phyloP scores from a whole-genome alignment of 2,797 vertebrate genomes.

The Meriones psammophilus region DNA sequence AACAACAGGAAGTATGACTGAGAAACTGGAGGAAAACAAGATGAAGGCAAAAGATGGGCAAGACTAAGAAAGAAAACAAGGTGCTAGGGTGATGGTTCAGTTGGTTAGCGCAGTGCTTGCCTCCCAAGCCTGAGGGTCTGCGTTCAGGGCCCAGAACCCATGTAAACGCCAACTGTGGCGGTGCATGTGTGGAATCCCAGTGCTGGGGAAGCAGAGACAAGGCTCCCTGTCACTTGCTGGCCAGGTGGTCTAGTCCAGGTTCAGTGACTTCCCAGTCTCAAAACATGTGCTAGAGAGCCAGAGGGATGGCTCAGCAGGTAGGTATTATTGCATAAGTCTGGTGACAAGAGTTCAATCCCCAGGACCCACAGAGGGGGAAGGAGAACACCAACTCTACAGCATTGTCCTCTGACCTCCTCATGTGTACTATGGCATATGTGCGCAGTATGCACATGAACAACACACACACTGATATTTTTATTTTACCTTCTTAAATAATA shows the following conservation, averaged over 20 bases:
- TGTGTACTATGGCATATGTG: neutral
- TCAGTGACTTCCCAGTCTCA: neutral
- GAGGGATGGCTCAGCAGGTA: neutral
- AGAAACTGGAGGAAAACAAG: neutral
- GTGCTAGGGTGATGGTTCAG: no score
- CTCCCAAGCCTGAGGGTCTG: neutral
- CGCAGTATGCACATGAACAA: neutral
- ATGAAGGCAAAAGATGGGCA: neutral
- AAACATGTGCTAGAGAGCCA: neutral
- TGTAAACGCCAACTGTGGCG: neutral
- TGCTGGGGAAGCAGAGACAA: neutral
- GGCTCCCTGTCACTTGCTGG: neutral
- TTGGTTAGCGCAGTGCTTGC: neutral
- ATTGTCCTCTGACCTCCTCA: neutral
- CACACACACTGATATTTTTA: neutral
- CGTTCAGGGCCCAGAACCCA: neutral
- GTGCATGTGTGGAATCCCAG: neutral
- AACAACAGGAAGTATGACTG: neutral
- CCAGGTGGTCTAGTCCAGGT: neutral
- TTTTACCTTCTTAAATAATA: neutral
- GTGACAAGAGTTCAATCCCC: neutral
- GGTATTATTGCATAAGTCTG: neutral
- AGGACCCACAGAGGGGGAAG: neutral
- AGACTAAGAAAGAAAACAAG: neutral
- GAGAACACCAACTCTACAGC: neutral